Percentiles rank a stretch among this genome's conserved stretches.
Evolutionary conservation across 2,113 vertebrate species (phyloP).

Genomic region (Lipotes vexillifer): DNA sequence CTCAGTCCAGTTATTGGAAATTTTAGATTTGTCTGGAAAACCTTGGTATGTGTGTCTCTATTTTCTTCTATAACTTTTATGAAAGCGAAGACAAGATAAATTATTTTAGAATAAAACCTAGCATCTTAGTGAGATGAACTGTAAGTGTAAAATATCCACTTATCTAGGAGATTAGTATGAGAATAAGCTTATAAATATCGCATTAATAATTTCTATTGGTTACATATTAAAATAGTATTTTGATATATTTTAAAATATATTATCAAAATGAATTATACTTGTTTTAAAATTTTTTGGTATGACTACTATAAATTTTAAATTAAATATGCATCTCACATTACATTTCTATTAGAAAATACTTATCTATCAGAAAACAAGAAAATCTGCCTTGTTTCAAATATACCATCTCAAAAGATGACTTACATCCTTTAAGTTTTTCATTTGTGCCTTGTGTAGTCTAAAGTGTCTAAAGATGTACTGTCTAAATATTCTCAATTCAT

Average conservation of each 20-base stretch:
- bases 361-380: background rate
- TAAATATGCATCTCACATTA: background rate
- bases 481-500: background rate
- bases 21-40: background rate
- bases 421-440: background rate
- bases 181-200: background rate
- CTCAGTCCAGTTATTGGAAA: background rate
- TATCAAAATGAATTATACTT: background rate
- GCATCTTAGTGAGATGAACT: background rate
- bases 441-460: background rate
- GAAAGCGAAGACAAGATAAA: background rate
- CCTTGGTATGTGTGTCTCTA: background rate
- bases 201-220: background rate
- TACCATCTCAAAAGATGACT: background rate
- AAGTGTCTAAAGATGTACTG: background rate
- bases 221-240: background rate
- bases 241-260: background rate
- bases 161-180: background rate
- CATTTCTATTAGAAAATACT: background rate
- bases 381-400: background rate
- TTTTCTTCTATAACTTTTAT: background rate
- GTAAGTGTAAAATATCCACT: background rate
- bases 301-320: background rate
- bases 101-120: background rate
- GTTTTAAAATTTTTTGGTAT: background rate